Conservation (phyloP, 2,797 vertebrate genomes). For the Takifugu ocellatus region DNA sequence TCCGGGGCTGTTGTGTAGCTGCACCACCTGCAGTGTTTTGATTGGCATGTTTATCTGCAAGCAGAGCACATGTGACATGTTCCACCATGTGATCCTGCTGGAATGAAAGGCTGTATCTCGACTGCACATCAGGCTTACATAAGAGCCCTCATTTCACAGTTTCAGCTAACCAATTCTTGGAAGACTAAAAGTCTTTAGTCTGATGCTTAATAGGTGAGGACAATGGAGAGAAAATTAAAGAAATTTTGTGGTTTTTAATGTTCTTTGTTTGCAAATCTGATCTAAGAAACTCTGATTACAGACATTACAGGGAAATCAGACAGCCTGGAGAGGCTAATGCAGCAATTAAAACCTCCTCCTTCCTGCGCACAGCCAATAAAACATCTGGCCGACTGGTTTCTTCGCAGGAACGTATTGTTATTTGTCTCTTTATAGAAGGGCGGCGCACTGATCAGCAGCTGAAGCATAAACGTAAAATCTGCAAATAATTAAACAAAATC, state of each 20-base stretch:
- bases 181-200: no score
- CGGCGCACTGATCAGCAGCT: conserved; percentile 82
- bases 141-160: conserved; percentile 30
- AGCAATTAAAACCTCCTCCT: no score
- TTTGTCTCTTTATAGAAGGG: conserved; percentile 77
- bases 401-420: conserved; percentile 74
- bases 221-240: background rate
- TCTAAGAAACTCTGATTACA: no score
- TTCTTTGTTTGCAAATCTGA: background rate
- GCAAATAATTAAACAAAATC: background rate
- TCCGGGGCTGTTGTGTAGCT: background rate
- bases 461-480: conserved; percentile 2
- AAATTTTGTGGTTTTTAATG: no score
- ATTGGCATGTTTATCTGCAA: conserved; percentile 49
- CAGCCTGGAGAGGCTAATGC: background rate
- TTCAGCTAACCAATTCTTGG: background rate
- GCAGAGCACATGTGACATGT: conserved; percentile 22
- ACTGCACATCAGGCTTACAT: conserved; percentile 37
- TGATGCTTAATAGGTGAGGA: background rate
- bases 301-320: background rate
- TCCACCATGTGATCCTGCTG: conserved; percentile 5
- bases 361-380: conserved; percentile 73
- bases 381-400: conserved; percentile 70
- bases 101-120: conserved; percentile 42
- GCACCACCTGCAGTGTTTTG: conserved; percentile 14